These are phyloP conservation scores for Chloroceryle aenea DNA, from an alignment of 2,113 vertebrate genomes.

Conservation along the genomic window DNA sequence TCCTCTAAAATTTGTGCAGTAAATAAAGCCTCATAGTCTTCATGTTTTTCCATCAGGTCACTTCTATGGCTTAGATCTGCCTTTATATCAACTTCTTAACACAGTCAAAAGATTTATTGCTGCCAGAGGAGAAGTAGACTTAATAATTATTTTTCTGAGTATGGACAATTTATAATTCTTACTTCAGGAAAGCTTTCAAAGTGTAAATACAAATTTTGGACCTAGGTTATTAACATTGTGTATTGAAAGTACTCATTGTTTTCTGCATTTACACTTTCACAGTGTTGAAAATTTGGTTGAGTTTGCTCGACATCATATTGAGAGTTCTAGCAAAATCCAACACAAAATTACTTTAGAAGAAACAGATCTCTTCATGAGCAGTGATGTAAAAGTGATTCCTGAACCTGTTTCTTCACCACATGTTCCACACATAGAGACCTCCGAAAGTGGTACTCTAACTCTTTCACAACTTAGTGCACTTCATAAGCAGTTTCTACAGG, in stretches of 20 bases:
- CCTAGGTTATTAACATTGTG: neutral
- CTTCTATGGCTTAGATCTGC: neutral
- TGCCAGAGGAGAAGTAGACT: neutral
- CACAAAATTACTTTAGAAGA: constrained; percentile 81
- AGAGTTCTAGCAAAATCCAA: constrained; percentile 80
- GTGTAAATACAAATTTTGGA: neutral
- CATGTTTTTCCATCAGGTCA: neutral
- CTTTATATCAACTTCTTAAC: neutral
- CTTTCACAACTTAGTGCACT: constrained; percentile 82
- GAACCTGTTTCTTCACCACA: constrained; percentile 46
- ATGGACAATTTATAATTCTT: neutral
- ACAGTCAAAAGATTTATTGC: neutral
- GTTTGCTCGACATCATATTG: constrained; percentile 83
- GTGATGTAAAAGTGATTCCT: constrained; percentile 77
- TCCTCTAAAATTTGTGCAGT: neutral
- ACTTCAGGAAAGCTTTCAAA: neutral
- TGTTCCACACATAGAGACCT: constrained; percentile 73
- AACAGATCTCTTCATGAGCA: constrained; percentile 83
- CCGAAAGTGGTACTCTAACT: constrained; percentile 68
- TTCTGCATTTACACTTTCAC: constrained; percentile 21
- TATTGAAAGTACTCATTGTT: neutral
- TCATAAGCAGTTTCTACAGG: constrained; percentile 76
- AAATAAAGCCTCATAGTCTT: neutral
- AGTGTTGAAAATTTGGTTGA: constrained; percentile 87
- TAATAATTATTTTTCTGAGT: neutral